Conservation (phyloP, 2,113 vertebrate genomes). For the Ictalurus furcatus region DNA sequence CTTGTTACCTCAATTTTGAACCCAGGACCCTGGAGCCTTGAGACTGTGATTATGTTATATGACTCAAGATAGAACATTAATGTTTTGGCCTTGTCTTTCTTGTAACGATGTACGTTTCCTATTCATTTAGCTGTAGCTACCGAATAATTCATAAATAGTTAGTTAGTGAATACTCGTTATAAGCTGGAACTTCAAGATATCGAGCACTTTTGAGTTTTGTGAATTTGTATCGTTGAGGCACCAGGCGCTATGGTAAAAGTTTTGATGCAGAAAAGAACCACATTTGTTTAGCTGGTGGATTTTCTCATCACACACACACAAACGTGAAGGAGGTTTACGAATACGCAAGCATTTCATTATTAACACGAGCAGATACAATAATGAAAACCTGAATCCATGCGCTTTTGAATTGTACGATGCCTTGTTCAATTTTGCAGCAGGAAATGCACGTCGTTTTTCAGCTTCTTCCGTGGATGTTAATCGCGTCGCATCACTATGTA, state of each 20-base stretch:
- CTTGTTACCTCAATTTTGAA: background rate
- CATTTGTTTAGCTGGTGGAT: background rate
- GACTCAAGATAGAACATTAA: background rate
- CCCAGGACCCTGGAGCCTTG: background rate
- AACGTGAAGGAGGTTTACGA: background rate
- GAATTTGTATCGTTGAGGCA: background rate
- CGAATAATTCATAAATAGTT: background rate
- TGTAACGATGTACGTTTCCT: background rate
- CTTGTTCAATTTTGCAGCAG: background rate
- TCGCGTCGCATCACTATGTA: background rate
- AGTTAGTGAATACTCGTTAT: background rate
- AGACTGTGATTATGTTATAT: background rate
- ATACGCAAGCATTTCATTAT: background rate
- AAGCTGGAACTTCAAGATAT: background rate
- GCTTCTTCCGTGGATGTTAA: background rate
- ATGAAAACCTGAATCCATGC: background rate
- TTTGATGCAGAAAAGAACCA: background rate
- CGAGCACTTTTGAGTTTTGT: background rate
- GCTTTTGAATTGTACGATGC: background rate
- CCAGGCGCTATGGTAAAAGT: background rate
- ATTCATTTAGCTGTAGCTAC: background rate
- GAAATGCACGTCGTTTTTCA: background rate
- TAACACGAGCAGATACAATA: background rate
- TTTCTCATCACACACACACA: background rate
- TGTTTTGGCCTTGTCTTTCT: background rate